Conservation (phyloP, 2,113 vertebrate genomes). For the Corythoichthys haematopterus region DNA sequence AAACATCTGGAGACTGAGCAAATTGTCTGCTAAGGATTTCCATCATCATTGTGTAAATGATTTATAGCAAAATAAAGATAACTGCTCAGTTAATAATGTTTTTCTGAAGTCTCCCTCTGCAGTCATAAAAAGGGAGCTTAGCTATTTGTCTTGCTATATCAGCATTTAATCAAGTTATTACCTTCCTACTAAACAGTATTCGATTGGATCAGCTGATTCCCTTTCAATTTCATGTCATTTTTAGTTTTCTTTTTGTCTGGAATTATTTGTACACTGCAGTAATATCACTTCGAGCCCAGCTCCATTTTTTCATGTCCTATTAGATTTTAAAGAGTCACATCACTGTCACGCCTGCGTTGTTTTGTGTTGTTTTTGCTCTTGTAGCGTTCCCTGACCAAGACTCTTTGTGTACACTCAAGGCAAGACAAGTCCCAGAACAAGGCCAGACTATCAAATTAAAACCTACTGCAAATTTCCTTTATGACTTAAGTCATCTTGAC, state of each 20-base stretch:
- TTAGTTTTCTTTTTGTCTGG: neutral
- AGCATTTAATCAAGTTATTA: neutral
- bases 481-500: neutral
- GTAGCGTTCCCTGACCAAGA: neutral
- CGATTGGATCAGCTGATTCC: neutral
- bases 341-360: neutral
- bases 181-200: neutral
- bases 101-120: neutral
- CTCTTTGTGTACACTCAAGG: neutral
- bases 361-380: neutral
- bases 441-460: neutral
- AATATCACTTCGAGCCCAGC: neutral
- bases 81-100: constrained; percentile 18
- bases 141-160: neutral
- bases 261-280: neutral
- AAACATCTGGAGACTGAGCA: neutral
- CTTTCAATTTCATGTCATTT: neutral
- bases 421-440: neutral
- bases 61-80: constrained; percentile 23
- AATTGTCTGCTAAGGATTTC: neutral
- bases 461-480: neutral
- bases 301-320: neutral
- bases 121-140: neutral
- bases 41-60: constrained; percentile 12
- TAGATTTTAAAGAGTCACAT: neutral